Percentiles rank a stretch among this genome's conserved stretches.
phyloP scores from a whole-genome alignment of 2,888 invertebrate genomes.

The Rhaphigaster nebulosa region DNA sequence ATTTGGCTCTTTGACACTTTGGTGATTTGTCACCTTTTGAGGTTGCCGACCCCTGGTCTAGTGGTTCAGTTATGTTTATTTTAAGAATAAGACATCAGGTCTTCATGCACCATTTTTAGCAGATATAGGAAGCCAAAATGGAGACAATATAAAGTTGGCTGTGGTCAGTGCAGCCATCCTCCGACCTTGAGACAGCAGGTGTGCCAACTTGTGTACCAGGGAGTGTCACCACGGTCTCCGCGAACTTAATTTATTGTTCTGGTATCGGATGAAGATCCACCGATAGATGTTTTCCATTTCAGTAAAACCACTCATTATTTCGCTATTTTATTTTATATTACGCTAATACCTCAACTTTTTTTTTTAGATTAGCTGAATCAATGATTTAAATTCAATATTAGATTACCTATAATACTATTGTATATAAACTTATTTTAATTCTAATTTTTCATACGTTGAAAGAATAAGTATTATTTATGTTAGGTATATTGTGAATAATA shows the following conservation, averaged over 20 bases:
- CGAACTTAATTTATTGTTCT: background rate
- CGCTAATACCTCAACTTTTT: background rate
- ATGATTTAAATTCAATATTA: background rate
- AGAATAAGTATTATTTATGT: too few species aligned
- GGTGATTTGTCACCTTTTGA: too few species aligned
- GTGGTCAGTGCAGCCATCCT: slow-evolving; percentile 21
- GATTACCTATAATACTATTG: too few species aligned
- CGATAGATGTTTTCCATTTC: background rate
- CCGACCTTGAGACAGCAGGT: slow-evolving; percentile 35
- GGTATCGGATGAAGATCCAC: background rate
- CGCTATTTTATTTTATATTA: background rate
- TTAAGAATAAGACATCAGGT: background rate
- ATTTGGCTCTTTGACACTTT: too few species aligned
- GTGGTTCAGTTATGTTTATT: background rate
- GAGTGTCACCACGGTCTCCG: background rate
- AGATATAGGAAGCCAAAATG: background rate
- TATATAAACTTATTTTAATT: too few species aligned
- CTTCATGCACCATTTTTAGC: background rate
- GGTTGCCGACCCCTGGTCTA: too few species aligned
- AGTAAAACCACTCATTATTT: background rate
- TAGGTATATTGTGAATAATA: too few species aligned
- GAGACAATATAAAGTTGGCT: slow-evolving; percentile 5
- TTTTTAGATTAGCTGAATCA: background rate
- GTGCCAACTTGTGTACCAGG: slow-evolving; percentile 10
- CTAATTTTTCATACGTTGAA: too few species aligned